Percentiles rank a stretch among this genome's conserved stretches.
phyloP scores from a whole-genome alignment of 1,140 invertebrate genomes.

The Pinna nobilis region DNA sequence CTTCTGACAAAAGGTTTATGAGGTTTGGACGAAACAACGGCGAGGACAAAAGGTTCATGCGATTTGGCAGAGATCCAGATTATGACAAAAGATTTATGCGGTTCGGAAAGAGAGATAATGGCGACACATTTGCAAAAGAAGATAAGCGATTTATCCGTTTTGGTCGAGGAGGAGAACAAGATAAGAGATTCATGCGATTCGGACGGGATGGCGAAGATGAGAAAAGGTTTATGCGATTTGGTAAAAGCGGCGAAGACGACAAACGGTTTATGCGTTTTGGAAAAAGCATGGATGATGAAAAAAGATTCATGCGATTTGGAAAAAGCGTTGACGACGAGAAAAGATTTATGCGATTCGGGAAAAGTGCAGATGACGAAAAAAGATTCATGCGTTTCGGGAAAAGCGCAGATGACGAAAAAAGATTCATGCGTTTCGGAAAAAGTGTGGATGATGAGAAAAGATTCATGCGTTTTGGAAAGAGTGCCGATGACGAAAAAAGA shows the following conservation, averaged over 20 bases:
- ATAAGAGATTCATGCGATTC: constrained; percentile 54
- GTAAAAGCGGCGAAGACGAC: constrained; percentile 43
- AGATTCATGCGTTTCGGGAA: constrained; percentile 57
- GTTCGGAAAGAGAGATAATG: constrained; percentile 57
- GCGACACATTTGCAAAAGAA: too few relatives aligned
- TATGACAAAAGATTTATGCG: constrained; percentile 61
- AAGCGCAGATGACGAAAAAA: constrained; percentile 38
- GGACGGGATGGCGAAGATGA: constrained; percentile 54
- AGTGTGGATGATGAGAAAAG: constrained; percentile 27
- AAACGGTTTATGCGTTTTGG: constrained; percentile 66
- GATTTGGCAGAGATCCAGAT: constrained; percentile 53
- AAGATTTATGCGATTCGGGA: constrained; percentile 52
- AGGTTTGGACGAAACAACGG: constrained; percentile 44
- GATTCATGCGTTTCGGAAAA: constrained; percentile 58
- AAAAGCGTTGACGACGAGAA: constrained; percentile 43
- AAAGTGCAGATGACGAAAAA: constrained; percentile 37
- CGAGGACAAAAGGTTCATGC: constrained; percentile 59
- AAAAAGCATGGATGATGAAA: constrained; percentile 34
- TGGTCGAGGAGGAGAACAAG: constrained; percentile 34
- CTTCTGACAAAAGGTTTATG: constrained; percentile 48
- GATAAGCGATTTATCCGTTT: constrained; percentile 61
- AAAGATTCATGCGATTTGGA: constrained; percentile 63
- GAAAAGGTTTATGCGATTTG: constrained; percentile 53
- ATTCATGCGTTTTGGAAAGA: constrained; percentile 54
- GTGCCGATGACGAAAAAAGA: constrained; percentile 18